These are phyloP conservation scores for Phyto melanocephala DNA, from an alignment of 2,888 invertebrate species.

Conservation along the genomic window DNA sequence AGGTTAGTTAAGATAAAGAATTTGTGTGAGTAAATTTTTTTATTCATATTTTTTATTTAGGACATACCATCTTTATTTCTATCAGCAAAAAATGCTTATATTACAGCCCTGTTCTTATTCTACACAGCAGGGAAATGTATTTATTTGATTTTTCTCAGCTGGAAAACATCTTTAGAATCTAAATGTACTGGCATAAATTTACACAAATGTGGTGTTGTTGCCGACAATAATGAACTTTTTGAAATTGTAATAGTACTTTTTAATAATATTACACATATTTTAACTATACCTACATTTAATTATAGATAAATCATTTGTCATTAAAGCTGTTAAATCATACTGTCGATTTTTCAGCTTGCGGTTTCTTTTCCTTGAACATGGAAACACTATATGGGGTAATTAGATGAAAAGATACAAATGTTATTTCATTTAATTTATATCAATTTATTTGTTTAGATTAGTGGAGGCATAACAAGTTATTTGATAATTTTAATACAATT, in stretches of 20 bases:
- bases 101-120: slow-evolving; percentile 73
- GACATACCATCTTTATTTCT: slow-evolving; percentile 76
- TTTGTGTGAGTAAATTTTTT: slow-evolving; percentile 20
- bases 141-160: slow-evolving; percentile 77
- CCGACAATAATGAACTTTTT: slow-evolving; percentile 77
- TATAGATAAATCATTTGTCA: slow-evolving; percentile 77
- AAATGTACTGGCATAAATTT: slow-evolving; percentile 78
- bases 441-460: slow-evolving; percentile 67
- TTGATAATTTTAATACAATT: slow-evolving; percentile 79
- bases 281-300: no score
- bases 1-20: slow-evolving; percentile 68
- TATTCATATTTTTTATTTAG: slow-evolving; percentile 47
- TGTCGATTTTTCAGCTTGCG: slow-evolving; percentile 78
- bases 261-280: no score
- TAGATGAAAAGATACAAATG: background rate
- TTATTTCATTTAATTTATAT: background rate
- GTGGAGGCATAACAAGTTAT: slow-evolving; percentile 78
- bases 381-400: slow-evolving; percentile 78
- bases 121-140: slow-evolving; percentile 78
- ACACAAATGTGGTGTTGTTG: slow-evolving; percentile 77
- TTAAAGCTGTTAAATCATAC: slow-evolving; percentile 78
- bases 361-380: slow-evolving; percentile 79
- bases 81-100: slow-evolving; percentile 75
- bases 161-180: slow-evolving; percentile 78
- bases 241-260: slow-evolving; percentile 73